Evolutionary conservation across 2,888 invertebrate genomes (phyloP).

Genomic region (Agrotis segetum): DNA sequence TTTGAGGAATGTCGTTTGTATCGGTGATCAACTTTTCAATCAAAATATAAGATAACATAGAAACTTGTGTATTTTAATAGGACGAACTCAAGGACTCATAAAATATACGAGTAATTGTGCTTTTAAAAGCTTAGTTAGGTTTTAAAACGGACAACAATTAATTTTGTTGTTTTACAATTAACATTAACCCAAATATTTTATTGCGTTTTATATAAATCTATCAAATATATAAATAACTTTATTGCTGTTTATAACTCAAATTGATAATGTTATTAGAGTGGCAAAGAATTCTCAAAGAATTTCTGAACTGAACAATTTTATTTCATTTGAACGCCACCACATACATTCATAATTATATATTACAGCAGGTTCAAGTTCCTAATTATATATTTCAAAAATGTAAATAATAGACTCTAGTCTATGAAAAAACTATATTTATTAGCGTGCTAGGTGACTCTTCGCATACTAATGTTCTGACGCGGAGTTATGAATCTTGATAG

Average conservation of each 20-base stretch:
- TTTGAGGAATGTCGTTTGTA: constrained; percentile 26
- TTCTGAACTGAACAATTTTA: neutral
- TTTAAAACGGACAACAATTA: constrained; percentile 5
- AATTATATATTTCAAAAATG: constrained; percentile 44
- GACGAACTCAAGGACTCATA: neutral
- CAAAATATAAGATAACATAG: constrained; percentile 7
- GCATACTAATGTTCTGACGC: constrained; percentile 35
- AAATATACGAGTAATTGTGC: neutral
- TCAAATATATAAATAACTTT: neutral
- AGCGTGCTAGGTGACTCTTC: constrained; percentile 4
- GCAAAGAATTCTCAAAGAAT: neutral
- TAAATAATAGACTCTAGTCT: constrained; percentile 18
- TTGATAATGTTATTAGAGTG: constrained; percentile 3
- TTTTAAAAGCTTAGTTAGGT: neutral
- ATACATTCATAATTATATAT: constrained; percentile 7
- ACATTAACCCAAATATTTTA: constrained; percentile 36
- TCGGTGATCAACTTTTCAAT: constrained; percentile 6
- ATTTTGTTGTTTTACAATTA: constrained; percentile 16
- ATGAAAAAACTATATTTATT: constrained; percentile 41
- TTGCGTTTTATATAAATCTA: constrained; percentile 7
- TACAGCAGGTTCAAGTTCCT: constrained; percentile 6
- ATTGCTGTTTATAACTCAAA: neutral
- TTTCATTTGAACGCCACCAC: constrained; percentile 4
- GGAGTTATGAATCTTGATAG: constrained; percentile 26
- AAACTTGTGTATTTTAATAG: neutral